phyloP scores from a whole-genome alignment of 2,113 vertebrate genomes.

The Eptatretus burgeri region DNA sequence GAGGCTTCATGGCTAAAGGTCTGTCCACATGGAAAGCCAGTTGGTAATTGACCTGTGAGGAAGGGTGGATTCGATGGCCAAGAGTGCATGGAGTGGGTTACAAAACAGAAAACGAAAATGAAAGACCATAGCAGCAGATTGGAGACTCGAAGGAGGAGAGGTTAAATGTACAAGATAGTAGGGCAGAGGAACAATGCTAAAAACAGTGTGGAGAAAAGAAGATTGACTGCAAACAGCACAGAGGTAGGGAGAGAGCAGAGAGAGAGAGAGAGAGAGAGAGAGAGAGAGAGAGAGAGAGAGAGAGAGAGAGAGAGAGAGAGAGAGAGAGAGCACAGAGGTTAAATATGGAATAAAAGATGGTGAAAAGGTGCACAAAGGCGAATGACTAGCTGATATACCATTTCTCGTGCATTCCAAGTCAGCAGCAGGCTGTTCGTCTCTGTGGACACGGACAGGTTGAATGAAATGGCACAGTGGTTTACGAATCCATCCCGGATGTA shows the following conservation, averaged over 20 bases:
- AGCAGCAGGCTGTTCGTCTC: slow-evolving; percentile 83
- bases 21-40: slow-evolving; percentile 69
- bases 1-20: slow-evolving; percentile 43
- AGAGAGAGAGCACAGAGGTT: too few species aligned
- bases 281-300: too few species aligned
- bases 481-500: slow-evolving; percentile 75
- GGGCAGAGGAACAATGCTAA: too few species aligned
- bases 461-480: slow-evolving; percentile 63
- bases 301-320: too few species aligned
- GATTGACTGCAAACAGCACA: neutral
- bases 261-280: too few species aligned
- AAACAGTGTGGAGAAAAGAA: too few species aligned
- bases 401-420: slow-evolving; percentile 38
- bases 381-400: too few species aligned
- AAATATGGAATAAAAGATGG: too few species aligned
- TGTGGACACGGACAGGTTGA: slow-evolving; percentile 57
- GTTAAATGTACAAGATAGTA: slow-evolving; percentile 11
- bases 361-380: too few species aligned
- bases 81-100: slow-evolving; percentile 6
- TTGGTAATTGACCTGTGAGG: slow-evolving; percentile 50
- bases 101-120: slow-evolving; percentile 8
- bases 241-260: neutral
- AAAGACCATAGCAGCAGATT: neutral
- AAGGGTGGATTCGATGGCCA: too few species aligned
- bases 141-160: slow-evolving; percentile 10